phyloP scores from a whole-genome alignment of 2,888 invertebrate species.

The Liopterus haemorrhoidalis region DNA sequence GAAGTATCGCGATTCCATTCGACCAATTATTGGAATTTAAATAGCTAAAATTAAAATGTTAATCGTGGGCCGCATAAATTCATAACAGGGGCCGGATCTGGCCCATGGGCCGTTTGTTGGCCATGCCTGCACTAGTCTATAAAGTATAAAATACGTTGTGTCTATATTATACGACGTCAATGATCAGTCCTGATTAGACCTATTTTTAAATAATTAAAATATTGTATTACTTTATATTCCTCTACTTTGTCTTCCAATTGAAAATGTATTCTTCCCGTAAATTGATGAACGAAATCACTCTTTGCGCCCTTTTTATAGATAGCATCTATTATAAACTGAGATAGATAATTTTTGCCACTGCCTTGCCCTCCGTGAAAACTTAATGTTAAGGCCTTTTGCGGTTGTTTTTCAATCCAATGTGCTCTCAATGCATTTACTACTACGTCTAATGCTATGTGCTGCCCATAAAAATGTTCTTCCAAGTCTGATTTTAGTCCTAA shows the following conservation, averaged over 20 bases:
- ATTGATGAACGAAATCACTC: conserved; percentile 76
- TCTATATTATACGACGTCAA: too few relatives aligned
- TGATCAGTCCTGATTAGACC: too few relatives aligned
- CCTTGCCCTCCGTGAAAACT: conserved; percentile 95
- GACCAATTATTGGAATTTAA: too few relatives aligned
- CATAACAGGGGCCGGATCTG: too few relatives aligned
- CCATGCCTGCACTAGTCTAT: conserved; percentile 39
- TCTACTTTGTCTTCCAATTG: conserved; percentile 52
- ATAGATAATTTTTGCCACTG: conserved; percentile 85
- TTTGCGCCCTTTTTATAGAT: conserved; percentile 62
- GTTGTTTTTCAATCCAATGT: conserved; percentile 51
- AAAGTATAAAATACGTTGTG: conserved; percentile 11
- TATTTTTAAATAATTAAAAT: too few relatives aligned
- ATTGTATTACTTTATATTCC: conserved; percentile 49
- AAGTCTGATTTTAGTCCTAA: conserved; percentile 52
- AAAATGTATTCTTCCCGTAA: conserved; percentile 78
- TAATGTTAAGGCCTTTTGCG: conserved; percentile 76
- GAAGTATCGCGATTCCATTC: too few relatives aligned
- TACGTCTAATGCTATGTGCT: conserved; percentile 70
- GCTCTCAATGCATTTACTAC: conserved; percentile 62
- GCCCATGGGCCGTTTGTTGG: too few relatives aligned
- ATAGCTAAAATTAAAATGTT: too few relatives aligned
- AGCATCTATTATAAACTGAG: conserved; percentile 66
- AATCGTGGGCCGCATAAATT: too few relatives aligned
- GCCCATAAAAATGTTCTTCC: conserved; percentile 59